Evolutionary conservation across 1,140 invertebrate genomes (phyloP).

Genomic region (Drosophila dunni): DNA sequence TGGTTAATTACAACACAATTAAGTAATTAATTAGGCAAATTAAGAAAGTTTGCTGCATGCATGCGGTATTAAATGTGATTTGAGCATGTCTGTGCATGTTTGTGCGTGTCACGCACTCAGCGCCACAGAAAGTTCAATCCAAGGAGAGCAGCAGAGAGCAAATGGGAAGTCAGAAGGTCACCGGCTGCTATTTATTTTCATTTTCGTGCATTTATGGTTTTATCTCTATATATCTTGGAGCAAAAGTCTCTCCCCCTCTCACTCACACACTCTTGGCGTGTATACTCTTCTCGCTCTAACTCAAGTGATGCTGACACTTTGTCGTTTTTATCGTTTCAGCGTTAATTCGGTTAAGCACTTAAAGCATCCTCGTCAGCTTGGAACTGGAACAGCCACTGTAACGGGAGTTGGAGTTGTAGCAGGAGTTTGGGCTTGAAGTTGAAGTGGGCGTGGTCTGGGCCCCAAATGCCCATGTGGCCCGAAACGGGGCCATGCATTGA

Average conservation of each 20-base stretch:
- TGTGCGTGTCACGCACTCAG: not conserved
- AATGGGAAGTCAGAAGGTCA: conserved; percentile 23
- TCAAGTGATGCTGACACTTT: conserved; percentile 72
- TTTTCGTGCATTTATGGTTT: conserved; percentile 80
- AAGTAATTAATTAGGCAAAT: too few relatives aligned
- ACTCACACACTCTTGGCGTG: not conserved
- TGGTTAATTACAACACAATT: too few relatives aligned
- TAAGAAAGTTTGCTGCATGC: too few relatives aligned
- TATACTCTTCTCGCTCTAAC: not conserved
- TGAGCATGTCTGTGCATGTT: not conserved
- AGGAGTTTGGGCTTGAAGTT: not conserved
- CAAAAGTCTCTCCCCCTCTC: not conserved
- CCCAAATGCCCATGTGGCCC: conserved; percentile 40
- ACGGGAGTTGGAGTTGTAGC: not conserved
- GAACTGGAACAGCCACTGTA: conserved; percentile 27
- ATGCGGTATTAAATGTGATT: too few relatives aligned
- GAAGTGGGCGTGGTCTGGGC: conserved; percentile 1
- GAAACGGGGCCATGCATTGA: conserved; percentile 36
- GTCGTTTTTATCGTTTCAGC: conserved; percentile 82
- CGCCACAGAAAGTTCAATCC: not conserved
- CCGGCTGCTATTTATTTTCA: conserved; percentile 81
- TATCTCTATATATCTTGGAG: conserved; percentile 46
- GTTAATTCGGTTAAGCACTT: conserved; percentile 82
- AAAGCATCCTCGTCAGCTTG: conserved; percentile 45
- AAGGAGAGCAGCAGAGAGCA: too few relatives aligned